A percentile compares a stretch with the other conserved stretches of the same genome.
Evolutionary conservation across 2,797 vertebrate genomes (phyloP).

Genomic region (Pseudochromis fuscus): DNA sequence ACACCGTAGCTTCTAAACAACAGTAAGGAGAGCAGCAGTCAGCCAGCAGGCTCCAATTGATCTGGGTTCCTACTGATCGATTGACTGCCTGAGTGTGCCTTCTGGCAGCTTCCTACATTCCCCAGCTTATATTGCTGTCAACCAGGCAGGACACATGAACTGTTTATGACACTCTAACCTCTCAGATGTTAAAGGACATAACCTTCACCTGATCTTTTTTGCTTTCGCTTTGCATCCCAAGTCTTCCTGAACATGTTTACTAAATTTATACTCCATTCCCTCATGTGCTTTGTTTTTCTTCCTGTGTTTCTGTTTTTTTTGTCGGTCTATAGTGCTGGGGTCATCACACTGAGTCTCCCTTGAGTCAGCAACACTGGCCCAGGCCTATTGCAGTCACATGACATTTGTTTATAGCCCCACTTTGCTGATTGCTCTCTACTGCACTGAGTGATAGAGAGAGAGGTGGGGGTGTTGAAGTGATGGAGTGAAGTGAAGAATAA

Average conservation of each 20-base stretch:
- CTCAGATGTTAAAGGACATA: constrained; percentile 18
- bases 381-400: constrained; percentile 66
- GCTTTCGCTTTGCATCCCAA: not conserved
- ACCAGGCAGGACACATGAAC: constrained; percentile 16
- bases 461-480: constrained; percentile 42
- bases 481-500: constrained; percentile 44
- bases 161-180: constrained; percentile 11
- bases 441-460: constrained; percentile 31
- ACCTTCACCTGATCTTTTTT: constrained; percentile 16
- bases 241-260: constrained; percentile 9
- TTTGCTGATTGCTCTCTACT: constrained; percentile 71
- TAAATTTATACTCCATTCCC: constrained; percentile 6
- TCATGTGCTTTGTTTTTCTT: constrained; percentile 20
- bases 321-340: constrained; percentile 54
- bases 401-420: constrained; percentile 73
- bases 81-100: constrained; percentile 39
- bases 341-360: constrained; percentile 64
- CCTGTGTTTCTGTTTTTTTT: constrained; percentile 16
- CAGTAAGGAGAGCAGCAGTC: constrained; percentile 20
- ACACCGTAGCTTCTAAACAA: constrained; percentile 2
- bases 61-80: constrained; percentile 35
- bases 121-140: constrained; percentile 40
- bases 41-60: constrained; percentile 35
- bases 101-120: constrained; percentile 41
- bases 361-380: constrained; percentile 72